Base-by-base conservation (phyloP, 2,797 vertebrate species). In the Acrocephalus scirpaceus region DNA sequence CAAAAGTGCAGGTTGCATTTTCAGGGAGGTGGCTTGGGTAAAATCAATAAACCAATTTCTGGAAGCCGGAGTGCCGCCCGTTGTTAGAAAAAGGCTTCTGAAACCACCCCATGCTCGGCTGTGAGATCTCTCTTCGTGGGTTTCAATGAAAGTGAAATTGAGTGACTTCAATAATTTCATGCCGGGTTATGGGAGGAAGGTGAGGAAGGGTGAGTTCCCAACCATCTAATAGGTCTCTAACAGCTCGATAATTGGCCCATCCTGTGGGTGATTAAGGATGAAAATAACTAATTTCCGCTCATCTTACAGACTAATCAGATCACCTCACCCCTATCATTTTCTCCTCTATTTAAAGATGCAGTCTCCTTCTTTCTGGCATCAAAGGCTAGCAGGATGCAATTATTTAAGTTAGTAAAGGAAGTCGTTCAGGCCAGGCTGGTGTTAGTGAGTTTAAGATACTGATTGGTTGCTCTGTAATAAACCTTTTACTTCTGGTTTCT, bases 201-300 rank as follows among this genome's bases (percentile, higher is more conserved):
- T 90, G 91, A 97, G 84, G 72, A 97, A 97, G 88, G 90, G 93
- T 95, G 94, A 97, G 96, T 93, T 97, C 91, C 86, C 86, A 91
- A 57, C 92, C 87, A 95, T 86, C 94, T 96, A 97, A 97, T 97
- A 95, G 92, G 93, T 94, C 95, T 97, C 96, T 97, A 97, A 96
- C 96, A 96, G 96, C 96, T 97, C 71, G 11, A 96, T 97, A 97
- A 97, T 97, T 97, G 97, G 93, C 82, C 96, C 94, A 96, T 96
- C 95, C 95, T 83, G 92, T 94, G 96, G 91, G 96, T 95, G 95
- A 97, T 97, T 97, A 97, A 96, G 94, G 93, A 97, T 96, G 97
- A 97, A 97, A 97, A 97, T 97, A 96, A 97, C 92, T 97, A 96
- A 97, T 97, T 97, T 97, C 96, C 91, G n/a, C 90, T 97, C 94